Conservation (phyloP, 2,888 invertebrate genomes). For the Lagria hirta region DNA sequence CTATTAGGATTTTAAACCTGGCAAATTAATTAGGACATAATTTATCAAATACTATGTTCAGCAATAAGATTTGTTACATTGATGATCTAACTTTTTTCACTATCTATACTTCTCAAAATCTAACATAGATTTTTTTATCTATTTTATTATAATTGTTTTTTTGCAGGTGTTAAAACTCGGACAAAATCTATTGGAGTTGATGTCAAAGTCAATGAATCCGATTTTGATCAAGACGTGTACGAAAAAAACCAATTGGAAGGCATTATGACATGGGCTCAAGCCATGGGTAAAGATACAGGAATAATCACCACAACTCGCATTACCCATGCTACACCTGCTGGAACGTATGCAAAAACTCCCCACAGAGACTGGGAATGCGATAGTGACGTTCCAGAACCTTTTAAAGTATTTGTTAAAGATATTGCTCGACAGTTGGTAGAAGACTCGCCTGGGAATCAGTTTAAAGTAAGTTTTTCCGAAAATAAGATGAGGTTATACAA, state of each 20-base stretch:
- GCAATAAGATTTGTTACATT: no score
- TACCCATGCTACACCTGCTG: conserved; percentile 81
- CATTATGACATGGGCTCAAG: conserved; percentile 69
- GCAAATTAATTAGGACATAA: no score
- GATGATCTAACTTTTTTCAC: no score
- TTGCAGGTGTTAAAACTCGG: conserved; percentile 69
- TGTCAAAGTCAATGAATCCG: conserved; percentile 58
- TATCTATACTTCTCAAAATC: conserved; percentile 1
- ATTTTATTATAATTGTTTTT: no score
- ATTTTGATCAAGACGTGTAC: conserved; percentile 63
- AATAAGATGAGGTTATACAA: no score
- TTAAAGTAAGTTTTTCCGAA: conserved; percentile 67
- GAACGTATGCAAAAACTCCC: conserved; percentile 71
- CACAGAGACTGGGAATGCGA: conserved; percentile 79
- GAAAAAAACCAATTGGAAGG: conserved; percentile 60
- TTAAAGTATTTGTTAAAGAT: conserved; percentile 65
- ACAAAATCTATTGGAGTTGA: conserved; percentile 73
- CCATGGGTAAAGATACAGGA: conserved; percentile 71
- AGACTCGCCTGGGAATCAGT: conserved; percentile 69
- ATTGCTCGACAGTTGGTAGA: conserved; percentile 78
- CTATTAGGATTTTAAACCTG: no score
- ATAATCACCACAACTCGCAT: conserved; percentile 83
- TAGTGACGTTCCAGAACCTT: conserved; percentile 58
- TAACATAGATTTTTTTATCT: no score
- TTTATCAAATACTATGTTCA: no score